Base-by-base conservation (phyloP, 1,140 invertebrate genomes). In the Anagrus nilaparvatae region DNA sequence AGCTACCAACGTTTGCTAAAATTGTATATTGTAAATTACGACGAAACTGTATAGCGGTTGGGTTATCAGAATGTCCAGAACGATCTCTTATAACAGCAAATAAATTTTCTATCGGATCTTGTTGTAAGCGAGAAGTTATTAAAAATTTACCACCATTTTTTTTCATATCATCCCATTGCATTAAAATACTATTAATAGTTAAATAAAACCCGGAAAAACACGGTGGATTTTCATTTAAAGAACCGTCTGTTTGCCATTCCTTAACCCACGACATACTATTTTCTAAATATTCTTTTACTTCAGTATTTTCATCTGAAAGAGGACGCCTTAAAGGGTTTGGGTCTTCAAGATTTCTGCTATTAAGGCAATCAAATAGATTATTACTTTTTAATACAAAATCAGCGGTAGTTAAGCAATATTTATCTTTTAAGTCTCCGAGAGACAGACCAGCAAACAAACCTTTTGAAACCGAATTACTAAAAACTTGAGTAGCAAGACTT, bases 401-500 rank as follows among this genome's bases (percentile, higher is more conserved):
- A 30, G 14, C 37, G 1, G 37, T 39, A 2, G 27, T 19, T 8
- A 29, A 4, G 10, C 12, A 2, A 1, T 23, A 4, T 29, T 4
- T 12, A 30, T 30, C 16, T 19, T 32, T 21, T 27, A 41, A 25
- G 21, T 41, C 39, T 13, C 39, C 39, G 3, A 20, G 17, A 21
- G 10, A 7, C 23, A 9, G 13, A 16, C 39, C 30, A 13, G 30
- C 17, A 29, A 25, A 21, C 13, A 38, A 20, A 16, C 25, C 45
- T 19, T 29, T 35, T 10, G 27, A 32, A 6, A 47, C 40, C 8
- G 20, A 37, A 14, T 30, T 31, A 24, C 46, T 43, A 28, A 47
- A 43, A 23, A 43, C 13, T 40, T 47, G 40, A 7, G 37, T 24
- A 1, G 36, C 39, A 3, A 42, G 27, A 21, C 21, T 42, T 3